Evolutionary conservation across 2,888 invertebrate species (phyloP), one percentile per base, ranked within the genome.

Genomic region (Tillus elongatus): DNA sequence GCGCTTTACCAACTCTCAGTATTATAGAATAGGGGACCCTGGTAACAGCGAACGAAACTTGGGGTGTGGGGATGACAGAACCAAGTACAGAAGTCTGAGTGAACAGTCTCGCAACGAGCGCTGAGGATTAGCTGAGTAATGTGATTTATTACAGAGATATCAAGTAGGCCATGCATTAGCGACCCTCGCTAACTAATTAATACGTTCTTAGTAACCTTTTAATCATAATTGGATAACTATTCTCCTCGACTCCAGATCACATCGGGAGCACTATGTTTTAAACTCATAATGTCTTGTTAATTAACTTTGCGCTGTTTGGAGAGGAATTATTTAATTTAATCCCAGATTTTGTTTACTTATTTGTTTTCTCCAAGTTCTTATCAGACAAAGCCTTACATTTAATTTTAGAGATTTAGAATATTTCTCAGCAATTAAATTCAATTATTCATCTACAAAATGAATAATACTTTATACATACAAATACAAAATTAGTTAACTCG

Each of bases 151-250:
- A 54, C 58, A 44, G 51, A 55, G 60, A 60, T 62, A 61, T 61
- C 56, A 58, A 53, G 57, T 54, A 55, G 54, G 52, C 44, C 49
- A 52, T 52, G 54, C 54, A 56, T 56, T 54, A 56, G 52, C 52
- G 49, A 44, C 51, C 52, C 53, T 47, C 51, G 49, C 50, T 44
- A 54, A 57, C 58, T 63, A 65, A 66, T 66, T 66, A 66, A 65
- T 64, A 64, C 61, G 57, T 64, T 61, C 63, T 65, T 65, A 63
- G 61, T 61, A 64, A 63, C 66, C 62, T 64, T 65, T 66, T 65
- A 66, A 64, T 66, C 63, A 64, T 67, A 67, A 67, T 66, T 66
- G 65, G 65, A 65, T 67, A 63, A 63, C 60, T 60, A 60, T 60
- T 58, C 52, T 50, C 44, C 41, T 52, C 55, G 51, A 59, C 57